Conservation (phyloP, 1,140 invertebrate genomes). For the Drosophila punjabiensis region DNA sequence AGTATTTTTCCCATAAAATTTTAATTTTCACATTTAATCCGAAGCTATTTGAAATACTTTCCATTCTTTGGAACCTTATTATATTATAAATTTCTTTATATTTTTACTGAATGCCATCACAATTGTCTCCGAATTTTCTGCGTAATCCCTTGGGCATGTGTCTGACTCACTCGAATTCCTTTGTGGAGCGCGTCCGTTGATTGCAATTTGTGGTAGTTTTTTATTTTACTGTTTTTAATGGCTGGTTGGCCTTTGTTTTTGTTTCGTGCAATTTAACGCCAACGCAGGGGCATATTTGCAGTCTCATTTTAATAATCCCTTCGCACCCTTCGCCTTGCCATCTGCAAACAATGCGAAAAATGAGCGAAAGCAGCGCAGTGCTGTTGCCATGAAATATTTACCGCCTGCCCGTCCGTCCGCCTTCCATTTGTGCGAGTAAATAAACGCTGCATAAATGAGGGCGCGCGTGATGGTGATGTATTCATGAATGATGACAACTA, state of each 20-base stretch:
- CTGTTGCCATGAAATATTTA: slow-evolving; percentile 58
- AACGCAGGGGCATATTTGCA: slow-evolving; percentile 40
- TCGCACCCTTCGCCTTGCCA: slow-evolving; percentile 15
- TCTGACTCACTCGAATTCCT: slow-evolving; percentile 31
- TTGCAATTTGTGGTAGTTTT: slow-evolving; percentile 49
- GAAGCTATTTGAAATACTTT: neutral
- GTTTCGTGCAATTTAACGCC: slow-evolving; percentile 49
- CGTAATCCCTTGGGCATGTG: slow-evolving; percentile 39
- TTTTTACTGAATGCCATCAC: neutral
- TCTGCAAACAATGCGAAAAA: slow-evolving; percentile 41
- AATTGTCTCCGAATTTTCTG: slow-evolving; percentile 4
- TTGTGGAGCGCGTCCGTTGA: slow-evolving; percentile 29
- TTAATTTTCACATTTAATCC: slow-evolving; percentile 6
- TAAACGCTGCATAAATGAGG: slow-evolving; percentile 65
- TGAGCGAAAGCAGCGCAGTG: slow-evolving; percentile 30
- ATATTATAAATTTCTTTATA: too few species aligned
- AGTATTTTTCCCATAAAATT: neutral
- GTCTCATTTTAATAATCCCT: slow-evolving; percentile 57
- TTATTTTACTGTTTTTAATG: slow-evolving; percentile 18
- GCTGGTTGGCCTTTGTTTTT: slow-evolving; percentile 27
- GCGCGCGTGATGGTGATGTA: slow-evolving; percentile 49
- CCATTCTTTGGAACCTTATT: neutral
- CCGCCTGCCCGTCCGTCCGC: neutral
- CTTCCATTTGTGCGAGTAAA: slow-evolving; percentile 38
- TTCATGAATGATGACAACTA: slow-evolving; percentile 54